A percentile compares a stretch with the other conserved stretches of the same genome.
Conservation (phyloP, 2,888 invertebrate species). For the Diplazon laetatorius region DNA sequence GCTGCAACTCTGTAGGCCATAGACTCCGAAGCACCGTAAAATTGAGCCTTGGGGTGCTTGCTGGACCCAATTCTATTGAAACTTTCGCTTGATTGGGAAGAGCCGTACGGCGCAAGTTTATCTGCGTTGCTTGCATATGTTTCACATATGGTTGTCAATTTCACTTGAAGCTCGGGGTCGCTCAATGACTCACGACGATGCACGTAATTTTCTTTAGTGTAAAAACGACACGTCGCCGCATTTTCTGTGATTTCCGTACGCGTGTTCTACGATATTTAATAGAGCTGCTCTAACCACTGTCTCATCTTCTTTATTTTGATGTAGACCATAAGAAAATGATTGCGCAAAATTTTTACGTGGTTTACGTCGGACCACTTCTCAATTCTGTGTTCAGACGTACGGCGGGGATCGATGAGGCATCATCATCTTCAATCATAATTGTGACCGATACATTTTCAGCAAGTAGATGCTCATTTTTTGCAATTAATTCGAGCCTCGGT, state of each 20-base stretch:
- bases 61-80: constrained; percentile 40
- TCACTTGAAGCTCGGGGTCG: constrained; percentile 14
- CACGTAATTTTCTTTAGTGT: background rate
- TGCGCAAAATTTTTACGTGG: constrained; percentile 51
- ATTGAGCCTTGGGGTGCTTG: constrained; percentile 38
- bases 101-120: constrained; percentile 45
- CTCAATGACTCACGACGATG: constrained; percentile 14
- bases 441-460: background rate
- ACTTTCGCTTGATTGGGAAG: constrained; percentile 42
- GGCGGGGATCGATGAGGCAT: constrained; percentile 63
- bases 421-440: constrained; percentile 66
- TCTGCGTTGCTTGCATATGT: constrained; percentile 22
- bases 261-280: constrained; percentile 62
- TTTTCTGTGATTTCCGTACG: constrained; percentile 61
- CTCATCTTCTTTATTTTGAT: constrained; percentile 51
- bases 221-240: constrained; percentile 59
- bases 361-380: constrained; percentile 56
- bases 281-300: constrained; percentile 49
- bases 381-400: constrained; percentile 50
- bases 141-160: constrained; percentile 25
- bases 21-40: constrained; percentile 43
- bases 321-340: constrained; percentile 55
- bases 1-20: constrained; percentile 40
- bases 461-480: background rate
- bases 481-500: background rate